Base-by-base conservation (phyloP, 2,888 invertebrate species). In the Trissoscelio sp. region DNA sequence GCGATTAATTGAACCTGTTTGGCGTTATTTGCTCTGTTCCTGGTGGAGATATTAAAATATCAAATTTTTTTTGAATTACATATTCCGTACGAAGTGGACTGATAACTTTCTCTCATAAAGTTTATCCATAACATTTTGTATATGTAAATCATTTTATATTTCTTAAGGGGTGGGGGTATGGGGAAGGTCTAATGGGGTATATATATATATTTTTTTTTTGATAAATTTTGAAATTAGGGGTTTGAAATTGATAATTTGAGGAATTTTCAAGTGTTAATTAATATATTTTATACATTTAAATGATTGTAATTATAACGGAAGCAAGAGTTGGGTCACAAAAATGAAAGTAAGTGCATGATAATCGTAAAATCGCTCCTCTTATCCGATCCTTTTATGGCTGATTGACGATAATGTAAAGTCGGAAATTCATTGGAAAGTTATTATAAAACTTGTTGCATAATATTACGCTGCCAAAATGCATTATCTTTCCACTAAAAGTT, bases 341-440 rank as follows among this genome's bases (percentile, higher is more conserved):
- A 66, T 72, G 69, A 74, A 80, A 80, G 80, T 74, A 39, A 73
- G 44, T 69, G 69, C 69, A 74, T 69, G 70, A 62, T 74, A 74
- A 70, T 80, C 69, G 48, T 69, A 74, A 74, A 79, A 79, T 74
- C 79, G 48, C 51, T 64, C 48, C 70, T 73, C 39, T 80, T 80
- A 69, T 80, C 74, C 69, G 80, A 64, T 80, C 74, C 74, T 80
- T 80, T 80, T 80, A 74, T 74, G 80, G 74, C 44, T 62, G 74
- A 80, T 74, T 74, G 69, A 69, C 69, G 74, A 80, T 69, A 69
- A 62, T 69, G 24, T 28, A n/a, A 62, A 69, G 67, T 64, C 79
- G 67, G 73, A 62, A 73, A 74, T 44, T 31, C 79, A 69, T 73
- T 79, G 60, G 67, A 73, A 79, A 73, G 73, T 67, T 67, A 79